phyloP scores from a whole-genome alignment of 1,140 invertebrate genomes.

The Caenorhabditis inopinata region DNA sequence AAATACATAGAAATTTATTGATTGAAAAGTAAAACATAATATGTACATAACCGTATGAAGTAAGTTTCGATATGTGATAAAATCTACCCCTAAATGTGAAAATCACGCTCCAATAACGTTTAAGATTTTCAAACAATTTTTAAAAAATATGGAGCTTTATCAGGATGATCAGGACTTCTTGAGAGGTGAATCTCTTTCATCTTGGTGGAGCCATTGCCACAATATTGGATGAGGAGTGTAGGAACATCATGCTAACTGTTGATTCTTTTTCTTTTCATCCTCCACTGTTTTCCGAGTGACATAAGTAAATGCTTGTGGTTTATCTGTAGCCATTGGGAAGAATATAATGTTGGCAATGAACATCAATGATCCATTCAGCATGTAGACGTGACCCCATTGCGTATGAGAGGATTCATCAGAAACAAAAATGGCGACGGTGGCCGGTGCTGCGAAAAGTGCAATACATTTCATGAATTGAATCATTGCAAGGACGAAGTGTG shows the following conservation, averaged over 20 bases:
- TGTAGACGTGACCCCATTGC: conserved; percentile 36
- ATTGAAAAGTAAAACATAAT: neutral
- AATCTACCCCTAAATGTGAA: no score
- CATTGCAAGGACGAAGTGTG: conserved; percentile 39
- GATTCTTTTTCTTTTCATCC: neutral
- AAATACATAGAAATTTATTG: no score
- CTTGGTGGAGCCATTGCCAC: no score
- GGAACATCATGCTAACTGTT: neutral
- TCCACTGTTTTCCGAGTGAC: neutral
- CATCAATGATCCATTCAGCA: conserved; percentile 13
- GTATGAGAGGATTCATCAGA: conserved; percentile 18
- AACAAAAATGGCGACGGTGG: conserved; percentile 38
- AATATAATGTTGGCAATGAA: conserved; percentile 53
- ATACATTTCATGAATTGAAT: conserved; percentile 48
- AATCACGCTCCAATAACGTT: no score
- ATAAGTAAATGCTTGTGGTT: conserved; percentile 56
- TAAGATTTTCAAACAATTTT: no score
- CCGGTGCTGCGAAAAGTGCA: conserved; percentile 27
- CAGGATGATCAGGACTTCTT: no score
- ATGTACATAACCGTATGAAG: conserved; percentile 9
- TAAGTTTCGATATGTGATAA: neutral
- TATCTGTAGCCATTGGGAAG: conserved; percentile 53
- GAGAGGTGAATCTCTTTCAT: no score
- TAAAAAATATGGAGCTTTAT: no score
- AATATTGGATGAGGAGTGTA: no score